Evolutionary conservation across 2,888 invertebrate species (phyloP).

Genomic region (Invenusta paracnida): DNA sequence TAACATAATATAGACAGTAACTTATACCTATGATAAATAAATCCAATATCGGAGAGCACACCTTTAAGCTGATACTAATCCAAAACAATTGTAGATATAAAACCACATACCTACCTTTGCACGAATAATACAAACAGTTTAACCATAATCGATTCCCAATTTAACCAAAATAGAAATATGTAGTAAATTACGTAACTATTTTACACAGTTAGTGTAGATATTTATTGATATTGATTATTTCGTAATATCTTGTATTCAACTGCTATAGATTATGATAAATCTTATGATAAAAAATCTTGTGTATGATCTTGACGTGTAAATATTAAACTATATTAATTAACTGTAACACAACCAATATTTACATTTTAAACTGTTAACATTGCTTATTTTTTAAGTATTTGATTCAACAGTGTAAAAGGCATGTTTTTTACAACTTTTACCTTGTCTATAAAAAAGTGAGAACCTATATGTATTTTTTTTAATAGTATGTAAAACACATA

Average conservation of each 20-base stretch:
- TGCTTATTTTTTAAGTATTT: neutral
- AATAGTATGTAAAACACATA: neutral
- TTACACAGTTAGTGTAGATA: neutral
- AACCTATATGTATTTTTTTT: neutral
- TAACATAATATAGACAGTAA: neutral
- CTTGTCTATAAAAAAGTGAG: slow-evolving; percentile 7
- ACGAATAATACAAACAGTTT: neutral
- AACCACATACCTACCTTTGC: neutral
- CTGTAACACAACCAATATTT: neutral
- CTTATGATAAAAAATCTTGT: no score
- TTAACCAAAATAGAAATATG: neutral
- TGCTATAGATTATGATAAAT: slow-evolving; percentile 9
- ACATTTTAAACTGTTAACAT: slow-evolving; percentile 15
- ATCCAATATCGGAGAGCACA: slow-evolving; percentile 29
- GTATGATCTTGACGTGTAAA: slow-evolving; percentile 15
- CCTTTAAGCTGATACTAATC: neutral
- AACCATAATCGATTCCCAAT: neutral
- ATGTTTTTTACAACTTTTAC: neutral
- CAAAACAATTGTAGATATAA: slow-evolving; percentile 21
- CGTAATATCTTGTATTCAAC: neutral
- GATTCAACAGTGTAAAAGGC: neutral
- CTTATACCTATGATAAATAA: slow-evolving; percentile 21
- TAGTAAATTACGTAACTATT: slow-evolving; percentile 15
- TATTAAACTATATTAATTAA: neutral
- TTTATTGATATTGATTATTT: neutral